These are phyloP conservation scores for Bucco capensis DNA, from an alignment of 2,113 vertebrate genomes.

Conservation along the genomic window DNA sequence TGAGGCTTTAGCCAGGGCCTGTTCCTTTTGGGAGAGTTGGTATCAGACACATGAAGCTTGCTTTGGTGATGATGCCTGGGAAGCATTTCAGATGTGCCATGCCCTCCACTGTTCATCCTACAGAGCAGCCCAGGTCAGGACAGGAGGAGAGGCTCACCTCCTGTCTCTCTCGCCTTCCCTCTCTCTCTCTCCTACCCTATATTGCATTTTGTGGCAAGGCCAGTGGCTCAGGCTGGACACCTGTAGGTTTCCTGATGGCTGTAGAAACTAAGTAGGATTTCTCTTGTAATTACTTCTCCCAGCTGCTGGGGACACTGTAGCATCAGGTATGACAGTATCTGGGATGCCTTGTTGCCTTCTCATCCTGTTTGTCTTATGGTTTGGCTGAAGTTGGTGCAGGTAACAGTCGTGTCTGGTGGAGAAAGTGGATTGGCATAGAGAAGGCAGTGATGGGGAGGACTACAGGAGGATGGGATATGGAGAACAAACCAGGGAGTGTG, in stretches of 20 bases:
- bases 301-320: slow-evolving; percentile 62
- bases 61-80: neutral
- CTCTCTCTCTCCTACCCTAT: neutral
- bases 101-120: neutral
- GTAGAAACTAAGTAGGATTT: neutral
- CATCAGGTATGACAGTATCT: slow-evolving; percentile 15
- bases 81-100: neutral
- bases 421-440: neutral
- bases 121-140: accelerated
- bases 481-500: neutral
- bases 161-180: neutral
- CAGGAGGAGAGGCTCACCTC: neutral
- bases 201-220: neutral
- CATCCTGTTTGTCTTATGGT: neutral
- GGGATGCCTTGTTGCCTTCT: neutral
- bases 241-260: neutral
- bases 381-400: neutral
- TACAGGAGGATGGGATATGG: neutral
- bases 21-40: neutral
- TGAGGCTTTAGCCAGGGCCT: neutral
- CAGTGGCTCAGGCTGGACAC: neutral
- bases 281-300: slow-evolving; percentile 40
- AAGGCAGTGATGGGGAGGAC: neutral
- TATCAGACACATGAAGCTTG: neutral
- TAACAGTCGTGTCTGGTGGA: neutral